phyloP scores from a whole-genome alignment of 2,113 vertebrate species.

The Sisor rabdophorus region DNA sequence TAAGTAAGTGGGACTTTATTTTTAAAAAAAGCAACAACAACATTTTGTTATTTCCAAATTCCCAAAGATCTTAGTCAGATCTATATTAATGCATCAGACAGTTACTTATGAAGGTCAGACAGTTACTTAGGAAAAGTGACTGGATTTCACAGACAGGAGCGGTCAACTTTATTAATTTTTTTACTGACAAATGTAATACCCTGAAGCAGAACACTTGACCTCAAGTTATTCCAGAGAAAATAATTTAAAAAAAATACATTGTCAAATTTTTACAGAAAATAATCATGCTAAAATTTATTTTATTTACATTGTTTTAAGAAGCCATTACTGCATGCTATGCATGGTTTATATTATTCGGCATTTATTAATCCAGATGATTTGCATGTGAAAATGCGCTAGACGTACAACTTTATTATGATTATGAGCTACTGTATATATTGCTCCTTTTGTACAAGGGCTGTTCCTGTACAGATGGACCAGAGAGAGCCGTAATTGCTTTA shows the following conservation, averaged over 20 bases:
- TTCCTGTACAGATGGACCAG: conserved; percentile 20
- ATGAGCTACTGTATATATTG: neutral
- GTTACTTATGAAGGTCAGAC: neutral
- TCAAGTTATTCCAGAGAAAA: neutral
- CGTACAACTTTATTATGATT: neutral
- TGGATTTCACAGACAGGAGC: neutral
- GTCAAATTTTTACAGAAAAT: neutral
- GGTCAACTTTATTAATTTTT: neutral
- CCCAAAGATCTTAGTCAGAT: neutral
- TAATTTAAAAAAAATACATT: neutral
- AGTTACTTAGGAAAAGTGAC: too few species aligned
- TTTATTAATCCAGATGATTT: neutral
- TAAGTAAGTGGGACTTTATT: neutral
- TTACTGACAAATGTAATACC: neutral
- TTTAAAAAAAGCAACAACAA: neutral
- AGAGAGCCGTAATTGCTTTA: conserved; percentile 41
- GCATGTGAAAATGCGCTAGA: neutral
- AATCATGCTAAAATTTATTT: neutral
- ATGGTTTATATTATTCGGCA: neutral
- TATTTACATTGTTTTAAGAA: neutral
- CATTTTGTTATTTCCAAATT: neutral
- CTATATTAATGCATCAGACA: conserved; percentile 13
- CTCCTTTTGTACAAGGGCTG: neutral
- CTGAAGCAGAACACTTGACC: conserved; percentile 21
- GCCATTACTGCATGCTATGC: neutral